These are phyloP conservation scores for Myotis myotis DNA, from an alignment of 2,797 vertebrate genomes.

Conservation along the genomic window DNA sequence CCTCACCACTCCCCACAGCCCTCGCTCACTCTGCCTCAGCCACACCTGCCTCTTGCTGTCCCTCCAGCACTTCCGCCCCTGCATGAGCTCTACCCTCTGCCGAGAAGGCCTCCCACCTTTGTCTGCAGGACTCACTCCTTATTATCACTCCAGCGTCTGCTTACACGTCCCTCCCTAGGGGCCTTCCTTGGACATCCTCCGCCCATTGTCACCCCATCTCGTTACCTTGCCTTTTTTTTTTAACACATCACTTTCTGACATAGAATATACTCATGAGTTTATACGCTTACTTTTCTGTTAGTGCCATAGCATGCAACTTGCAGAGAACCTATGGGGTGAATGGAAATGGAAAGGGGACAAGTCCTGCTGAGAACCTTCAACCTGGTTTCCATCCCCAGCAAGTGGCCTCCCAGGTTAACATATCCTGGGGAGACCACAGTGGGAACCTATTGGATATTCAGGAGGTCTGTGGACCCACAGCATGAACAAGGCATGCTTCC, in stretches of 20 bases:
- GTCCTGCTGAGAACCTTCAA: background rate
- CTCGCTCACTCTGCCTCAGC: background rate
- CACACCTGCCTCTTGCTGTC: background rate
- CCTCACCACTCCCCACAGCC: too few species aligned
- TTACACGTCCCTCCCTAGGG: accelerated
- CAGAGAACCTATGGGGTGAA: background rate
- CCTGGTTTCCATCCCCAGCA: background rate
- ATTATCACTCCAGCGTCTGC: background rate
- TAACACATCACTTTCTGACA: background rate
- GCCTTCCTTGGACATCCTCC: background rate
- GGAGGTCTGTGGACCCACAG: background rate
- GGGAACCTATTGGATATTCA: too few species aligned
- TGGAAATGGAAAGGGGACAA: background rate
- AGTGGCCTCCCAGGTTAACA: too few species aligned
- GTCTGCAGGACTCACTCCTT: background rate
- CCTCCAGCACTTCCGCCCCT: background rate
- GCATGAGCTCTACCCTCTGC: background rate
- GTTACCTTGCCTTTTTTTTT: background rate
- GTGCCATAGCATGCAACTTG: background rate
- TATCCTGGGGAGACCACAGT: background rate
- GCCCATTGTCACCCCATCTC: background rate
- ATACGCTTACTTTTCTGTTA: background rate
- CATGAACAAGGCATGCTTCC: too few species aligned
- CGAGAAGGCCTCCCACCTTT: background rate
- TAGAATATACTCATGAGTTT: background rate